These are phyloP conservation scores for Lamellibrachia columna DNA, from an alignment of 2,888 invertebrate genomes.

Conservation along the genomic window DNA sequence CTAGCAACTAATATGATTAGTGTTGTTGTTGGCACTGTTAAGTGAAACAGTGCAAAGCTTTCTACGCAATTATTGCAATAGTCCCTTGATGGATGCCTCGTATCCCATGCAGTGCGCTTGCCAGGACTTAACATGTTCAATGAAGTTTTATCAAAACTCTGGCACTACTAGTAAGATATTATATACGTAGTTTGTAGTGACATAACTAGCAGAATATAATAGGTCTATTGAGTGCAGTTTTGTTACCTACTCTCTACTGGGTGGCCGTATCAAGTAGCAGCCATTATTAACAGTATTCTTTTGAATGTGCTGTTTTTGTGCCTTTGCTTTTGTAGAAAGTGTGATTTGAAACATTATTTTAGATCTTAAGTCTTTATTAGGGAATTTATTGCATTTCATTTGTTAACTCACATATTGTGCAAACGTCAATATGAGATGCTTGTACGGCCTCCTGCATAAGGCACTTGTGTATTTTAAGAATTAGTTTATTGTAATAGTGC, in stretches of 20 bases:
- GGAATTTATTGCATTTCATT: background rate
- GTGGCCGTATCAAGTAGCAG: background rate
- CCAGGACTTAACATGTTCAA: no score
- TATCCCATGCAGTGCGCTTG: background rate
- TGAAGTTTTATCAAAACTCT: background rate
- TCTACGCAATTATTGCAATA: background rate
- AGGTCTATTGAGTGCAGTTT: background rate
- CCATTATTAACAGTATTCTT: conserved; percentile 2
- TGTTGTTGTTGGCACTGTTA: background rate
- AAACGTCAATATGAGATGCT: background rate
- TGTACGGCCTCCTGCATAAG: background rate
- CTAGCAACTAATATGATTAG: background rate
- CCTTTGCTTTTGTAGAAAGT: conserved; percentile 5
- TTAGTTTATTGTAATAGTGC: background rate
- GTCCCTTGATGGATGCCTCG: background rate
- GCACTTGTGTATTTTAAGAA: background rate
- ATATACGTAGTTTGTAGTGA: background rate
- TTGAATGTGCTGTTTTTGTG: background rate
- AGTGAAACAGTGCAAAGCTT: background rate
- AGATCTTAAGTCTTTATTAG: background rate
- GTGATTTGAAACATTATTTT: background rate
- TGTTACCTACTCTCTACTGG: background rate
- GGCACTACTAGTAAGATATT: background rate
- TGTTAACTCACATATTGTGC: background rate
- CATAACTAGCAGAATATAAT: background rate